phyloP scores from a whole-genome alignment of 2,113 vertebrate genomes.

The Anoura caudifer region DNA sequence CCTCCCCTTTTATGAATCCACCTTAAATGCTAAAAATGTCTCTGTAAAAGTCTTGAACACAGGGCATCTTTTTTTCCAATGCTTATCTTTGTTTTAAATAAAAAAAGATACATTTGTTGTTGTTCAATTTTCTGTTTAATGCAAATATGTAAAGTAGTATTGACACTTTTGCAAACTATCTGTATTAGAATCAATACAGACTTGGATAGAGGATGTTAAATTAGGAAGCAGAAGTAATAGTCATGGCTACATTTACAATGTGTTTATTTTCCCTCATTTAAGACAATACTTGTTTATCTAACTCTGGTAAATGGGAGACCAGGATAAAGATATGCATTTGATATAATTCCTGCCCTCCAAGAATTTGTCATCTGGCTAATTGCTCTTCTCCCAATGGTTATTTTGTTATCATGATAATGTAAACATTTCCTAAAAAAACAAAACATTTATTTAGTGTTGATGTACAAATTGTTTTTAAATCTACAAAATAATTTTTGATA shows the following conservation, averaged over 20 bases:
- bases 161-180: not conserved
- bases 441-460: not conserved
- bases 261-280: not conserved
- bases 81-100: not conserved
- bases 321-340: not conserved
- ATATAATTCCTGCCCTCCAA: not conserved
- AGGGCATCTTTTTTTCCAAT: not conserved
- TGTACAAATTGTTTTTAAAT: slow-evolving; percentile 1
- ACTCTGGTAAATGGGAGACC: not conserved
- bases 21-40: not conserved
- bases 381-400: not conserved
- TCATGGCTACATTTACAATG: not conserved
- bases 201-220: not conserved
- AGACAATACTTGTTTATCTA: not conserved
- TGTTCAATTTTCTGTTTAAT: slow-evolving; percentile 20
- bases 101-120: not conserved
- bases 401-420: not conserved
- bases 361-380: not conserved
- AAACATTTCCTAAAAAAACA: not conserved
- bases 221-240: not conserved
- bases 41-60: not conserved
- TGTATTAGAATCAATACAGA: not conserved
- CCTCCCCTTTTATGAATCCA: not conserved
- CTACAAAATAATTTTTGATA: not conserved
- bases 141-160: not conserved